Conservation (phyloP, 2,888 invertebrate genomes). For the Leptura quadrifasciata region DNA sequence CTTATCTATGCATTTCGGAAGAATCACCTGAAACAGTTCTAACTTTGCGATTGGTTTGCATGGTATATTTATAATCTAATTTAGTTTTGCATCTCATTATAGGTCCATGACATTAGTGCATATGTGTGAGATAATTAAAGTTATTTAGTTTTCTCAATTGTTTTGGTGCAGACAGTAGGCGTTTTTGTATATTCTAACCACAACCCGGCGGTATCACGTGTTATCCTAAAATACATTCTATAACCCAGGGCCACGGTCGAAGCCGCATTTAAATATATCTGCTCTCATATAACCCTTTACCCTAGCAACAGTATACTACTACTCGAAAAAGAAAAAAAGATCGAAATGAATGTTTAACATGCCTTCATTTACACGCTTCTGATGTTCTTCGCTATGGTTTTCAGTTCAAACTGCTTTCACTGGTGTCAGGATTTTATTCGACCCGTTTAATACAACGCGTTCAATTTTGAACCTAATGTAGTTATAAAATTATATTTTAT, state of each 20-base stretch:
- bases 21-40: too few species aligned
- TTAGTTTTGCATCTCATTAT: too few species aligned
- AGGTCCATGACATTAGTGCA: conserved; percentile 14
- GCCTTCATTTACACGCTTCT: not conserved
- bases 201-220: conserved; percentile 60
- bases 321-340: conserved; percentile 34
- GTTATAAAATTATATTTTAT: too few species aligned
- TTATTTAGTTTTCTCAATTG: conserved; percentile 32
- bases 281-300: conserved; percentile 57
- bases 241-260: conserved; percentile 67
- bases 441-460: too few species aligned
- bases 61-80: too few species aligned
- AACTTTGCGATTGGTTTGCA: too few species aligned
- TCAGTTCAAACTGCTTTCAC: conserved; percentile 7
- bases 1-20: too few species aligned
- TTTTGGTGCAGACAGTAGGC: conserved; percentile 43
- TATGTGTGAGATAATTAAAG: conserved; percentile 13
- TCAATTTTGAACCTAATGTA: too few species aligned
- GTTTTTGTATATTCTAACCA: conserved; percentile 38
- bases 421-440: not conserved
- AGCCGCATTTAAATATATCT: conserved; percentile 60
- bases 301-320: conserved; percentile 39
- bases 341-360: conserved; percentile 5
- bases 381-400: not conserved
- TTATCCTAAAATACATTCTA: conserved; percentile 64